Percentiles rank a stretch among this genome's conserved stretches.
Evolutionary conservation across 2,113 vertebrate species (phyloP).

Genomic region (Sorex araneus): DNA sequence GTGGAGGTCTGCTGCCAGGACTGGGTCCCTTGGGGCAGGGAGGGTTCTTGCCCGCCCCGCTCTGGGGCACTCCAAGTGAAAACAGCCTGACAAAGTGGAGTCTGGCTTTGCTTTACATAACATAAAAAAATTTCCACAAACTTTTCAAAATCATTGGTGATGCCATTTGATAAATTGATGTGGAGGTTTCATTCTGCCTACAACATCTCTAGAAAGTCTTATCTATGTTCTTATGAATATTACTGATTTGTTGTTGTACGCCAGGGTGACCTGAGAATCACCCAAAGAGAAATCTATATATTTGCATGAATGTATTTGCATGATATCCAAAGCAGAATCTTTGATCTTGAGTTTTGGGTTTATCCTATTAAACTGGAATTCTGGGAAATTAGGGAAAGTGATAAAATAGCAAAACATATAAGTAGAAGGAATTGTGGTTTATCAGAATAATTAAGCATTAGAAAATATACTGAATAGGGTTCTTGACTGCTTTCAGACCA

Average conservation of each 20-base stretch:
- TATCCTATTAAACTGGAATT: background rate
- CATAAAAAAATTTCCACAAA: background rate
- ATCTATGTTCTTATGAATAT: background rate
- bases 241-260: background rate
- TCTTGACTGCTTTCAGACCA: background rate
- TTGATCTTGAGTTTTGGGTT: conserved; percentile 10
- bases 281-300: background rate
- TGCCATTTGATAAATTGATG: background rate
- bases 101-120: conserved; percentile 22
- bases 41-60: no score
- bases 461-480: background rate
- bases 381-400: background rate
- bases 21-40: no score
- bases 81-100: no score
- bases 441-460: background rate
- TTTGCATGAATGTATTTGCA: background rate
- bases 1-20: no score
- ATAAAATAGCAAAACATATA: background rate
- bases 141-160: conserved; percentile 7
- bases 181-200: background rate
- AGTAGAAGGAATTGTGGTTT: conserved; percentile 41
- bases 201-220: background rate
- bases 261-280: background rate
- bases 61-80: no score
- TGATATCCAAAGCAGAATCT: background rate